Evolutionary conservation across 2,888 invertebrate species (phyloP), one percentile per base, ranked within the genome.

Genomic region (Digitonthophagus gazella): DNA sequence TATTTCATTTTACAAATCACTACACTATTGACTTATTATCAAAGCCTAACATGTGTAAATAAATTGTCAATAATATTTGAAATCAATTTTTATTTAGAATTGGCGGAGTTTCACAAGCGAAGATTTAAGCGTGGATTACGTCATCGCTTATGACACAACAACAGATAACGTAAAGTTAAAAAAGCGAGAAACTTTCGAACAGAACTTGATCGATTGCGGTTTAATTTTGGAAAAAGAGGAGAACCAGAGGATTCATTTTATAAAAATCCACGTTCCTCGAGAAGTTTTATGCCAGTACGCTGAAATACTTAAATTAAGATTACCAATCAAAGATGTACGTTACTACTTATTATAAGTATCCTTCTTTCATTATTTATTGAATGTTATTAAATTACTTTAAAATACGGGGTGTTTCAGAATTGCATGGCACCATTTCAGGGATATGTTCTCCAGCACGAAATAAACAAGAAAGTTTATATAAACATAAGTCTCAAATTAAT

Each of bases 311-410:
- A 92, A 92, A 81, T 84, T 93, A 44, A 87, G 91, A 78, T 86
- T 93, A 86, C 93, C 93, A 58, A 90, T 93, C 81, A 91, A 89
- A 83, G 85, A 87, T 84, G 90, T 90, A 79, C 79, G n/a, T n/a
- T n/a, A n/a, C n/a, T 57, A n/a, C n/a, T 57, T 57, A 15, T 57
- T 57, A 8, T 15, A 1, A 15, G 14, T 8, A 15, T 57, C n/a
- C 16, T 44, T 44, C 8, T 44, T 44, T 44, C 8, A 44, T 8
- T 44, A 44, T 44, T 44, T 44, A 8, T 44, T 44, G 6, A 6
- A 44, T 44, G n/a, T n/a, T n/a, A n/a, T n/a, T n/a, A n/a, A n/a
- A n/a, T n/a, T n/a, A n/a, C n/a, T n/a, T n/a, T n/a, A n/a, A n/a
- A n/a, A n/a, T n/a, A n/a, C n/a, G n/a, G n/a, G n/a, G n/a, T n/a